Evolutionary conservation across 1,140 invertebrate species (phyloP).

Genomic region (Formica exsecta): DNA sequence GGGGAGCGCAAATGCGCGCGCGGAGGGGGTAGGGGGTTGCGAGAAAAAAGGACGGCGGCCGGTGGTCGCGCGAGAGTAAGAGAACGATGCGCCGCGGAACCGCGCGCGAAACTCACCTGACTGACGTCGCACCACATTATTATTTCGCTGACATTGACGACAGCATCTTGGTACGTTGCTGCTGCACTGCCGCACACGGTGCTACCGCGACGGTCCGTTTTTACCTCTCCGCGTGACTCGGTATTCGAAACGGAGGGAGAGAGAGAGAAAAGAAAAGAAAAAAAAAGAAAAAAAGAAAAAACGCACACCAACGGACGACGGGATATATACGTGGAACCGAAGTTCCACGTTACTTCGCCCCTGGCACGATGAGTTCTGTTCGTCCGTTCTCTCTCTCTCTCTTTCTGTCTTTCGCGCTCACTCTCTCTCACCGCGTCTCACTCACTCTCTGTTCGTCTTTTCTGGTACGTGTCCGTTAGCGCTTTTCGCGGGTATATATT

Average conservation of each 20-base stretch:
- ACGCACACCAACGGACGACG: neutral
- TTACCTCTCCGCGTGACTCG: constrained; percentile 43
- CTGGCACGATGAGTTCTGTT: constrained; percentile 46
- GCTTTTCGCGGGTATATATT: neutral
- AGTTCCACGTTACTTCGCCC: constrained; percentile 76
- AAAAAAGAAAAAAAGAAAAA: neutral
- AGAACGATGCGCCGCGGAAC: constrained; percentile 58
- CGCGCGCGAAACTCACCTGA: constrained; percentile 84
- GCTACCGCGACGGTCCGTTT: constrained; percentile 64
- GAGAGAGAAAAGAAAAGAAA: no score
- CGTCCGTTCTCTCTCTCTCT: constrained; percentile 59
- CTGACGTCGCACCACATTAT: constrained; percentile 87
- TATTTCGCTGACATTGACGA: constrained; percentile 85
- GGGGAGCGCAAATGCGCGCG: constrained; percentile 2
- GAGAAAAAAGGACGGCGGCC: constrained; percentile 47
- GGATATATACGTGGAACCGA: constrained; percentile 65
- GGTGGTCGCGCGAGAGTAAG: constrained; percentile 26
- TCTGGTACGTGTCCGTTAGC: constrained; percentile 26
- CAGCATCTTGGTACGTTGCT: constrained; percentile 85
- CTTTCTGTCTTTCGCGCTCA: constrained; percentile 4
- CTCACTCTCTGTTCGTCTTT: constrained; percentile 21
- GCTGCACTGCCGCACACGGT: constrained; percentile 81
- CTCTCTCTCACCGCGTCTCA: constrained; percentile 48
- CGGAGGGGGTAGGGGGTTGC: constrained; percentile 33
- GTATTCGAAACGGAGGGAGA: neutral